Evolutionary conservation across 53 echinoderm and acorn worm species (phyloP).

Genomic region (Crossaster papposus): DNA sequence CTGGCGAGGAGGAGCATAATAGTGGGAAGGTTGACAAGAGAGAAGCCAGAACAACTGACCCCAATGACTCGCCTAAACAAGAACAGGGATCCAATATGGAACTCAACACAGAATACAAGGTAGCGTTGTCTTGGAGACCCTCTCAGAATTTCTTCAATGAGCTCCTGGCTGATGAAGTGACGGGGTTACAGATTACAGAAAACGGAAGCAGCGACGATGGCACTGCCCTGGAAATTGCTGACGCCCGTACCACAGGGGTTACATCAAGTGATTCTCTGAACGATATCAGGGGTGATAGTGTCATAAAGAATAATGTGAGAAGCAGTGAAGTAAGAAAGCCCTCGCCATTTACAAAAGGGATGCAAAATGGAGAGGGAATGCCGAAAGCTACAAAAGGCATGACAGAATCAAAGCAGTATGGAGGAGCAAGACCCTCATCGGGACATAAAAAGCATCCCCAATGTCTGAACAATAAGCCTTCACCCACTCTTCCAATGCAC

Average conservation of each 20-base stretch:
- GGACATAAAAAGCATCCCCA: not conserved
- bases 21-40: not conserved
- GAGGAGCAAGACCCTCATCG: not conserved
- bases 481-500: not conserved
- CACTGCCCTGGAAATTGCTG: not conserved
- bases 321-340: not conserved
- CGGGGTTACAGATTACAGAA: not conserved
- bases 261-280: not conserved
- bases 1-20: not conserved
- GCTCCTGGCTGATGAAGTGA: not conserved
- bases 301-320: not conserved
- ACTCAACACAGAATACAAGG: not conserved
- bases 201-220: slow-evolving; percentile 17
- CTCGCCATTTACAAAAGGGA: not conserved
- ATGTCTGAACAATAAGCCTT: not conserved
- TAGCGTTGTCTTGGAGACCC: slow-evolving; percentile 41
- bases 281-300: not conserved
- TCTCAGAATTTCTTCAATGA: slow-evolving; percentile 18
- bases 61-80: not conserved
- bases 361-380: not conserved
- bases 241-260: not conserved
- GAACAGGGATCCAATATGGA: not conserved
- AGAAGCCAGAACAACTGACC: not conserved
- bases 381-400: not conserved
- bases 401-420: not conserved